phyloP scores from a whole-genome alignment of 1,140 invertebrate species.

The Sarcophaga bullata region DNA sequence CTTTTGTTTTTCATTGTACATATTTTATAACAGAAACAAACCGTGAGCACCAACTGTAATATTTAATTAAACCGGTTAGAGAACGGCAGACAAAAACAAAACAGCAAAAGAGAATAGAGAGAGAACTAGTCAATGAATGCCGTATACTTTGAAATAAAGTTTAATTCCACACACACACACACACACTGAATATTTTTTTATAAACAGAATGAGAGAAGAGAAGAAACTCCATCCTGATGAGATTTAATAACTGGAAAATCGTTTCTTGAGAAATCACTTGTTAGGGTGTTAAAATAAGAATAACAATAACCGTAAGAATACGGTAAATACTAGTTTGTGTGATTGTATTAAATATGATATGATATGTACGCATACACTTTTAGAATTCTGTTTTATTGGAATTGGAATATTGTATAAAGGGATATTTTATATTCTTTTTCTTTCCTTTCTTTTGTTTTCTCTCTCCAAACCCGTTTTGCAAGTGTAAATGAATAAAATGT shows the following conservation, averaged over 20 bases:
- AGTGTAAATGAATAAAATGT: not conserved
- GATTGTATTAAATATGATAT: too few relatives aligned
- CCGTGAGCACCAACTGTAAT: not conserved
- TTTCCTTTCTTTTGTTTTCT: too few relatives aligned
- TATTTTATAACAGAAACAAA: not conserved
- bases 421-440: not conserved
- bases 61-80: conserved; percentile 13
- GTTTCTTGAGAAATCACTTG: not conserved
- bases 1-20: not conserved
- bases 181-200: too few relatives aligned
- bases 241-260: conserved; percentile 3
- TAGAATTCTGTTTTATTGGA: too few relatives aligned
- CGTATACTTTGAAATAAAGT: too few relatives aligned
- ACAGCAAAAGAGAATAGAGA: not conserved
- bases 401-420: not conserved
- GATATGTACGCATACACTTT: too few relatives aligned
- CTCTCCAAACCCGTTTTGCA: not conserved
- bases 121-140: too few relatives aligned
- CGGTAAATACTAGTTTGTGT: not conserved
- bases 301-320: not conserved
- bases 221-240: not conserved
- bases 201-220: not conserved
- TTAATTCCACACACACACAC: too few relatives aligned
- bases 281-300: not conserved
- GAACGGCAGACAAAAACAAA: not conserved